Evolutionary conservation across 2,797 vertebrate genomes (phyloP).

Genomic region (Enteromius argenteus): DNA sequence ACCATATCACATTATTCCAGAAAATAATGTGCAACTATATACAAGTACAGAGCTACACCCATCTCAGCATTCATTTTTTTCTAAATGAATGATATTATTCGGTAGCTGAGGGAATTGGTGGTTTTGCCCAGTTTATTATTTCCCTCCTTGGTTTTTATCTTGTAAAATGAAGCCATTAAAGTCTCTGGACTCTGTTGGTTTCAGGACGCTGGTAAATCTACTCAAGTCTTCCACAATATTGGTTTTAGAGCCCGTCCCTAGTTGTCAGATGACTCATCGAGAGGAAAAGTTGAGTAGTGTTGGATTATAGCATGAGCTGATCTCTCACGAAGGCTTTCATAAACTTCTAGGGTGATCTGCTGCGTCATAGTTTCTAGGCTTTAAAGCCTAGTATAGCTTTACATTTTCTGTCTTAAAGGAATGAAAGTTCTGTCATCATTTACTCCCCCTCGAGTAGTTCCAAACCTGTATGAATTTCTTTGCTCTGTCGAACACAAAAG

Average conservation of each 20-base stretch:
- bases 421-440: no score
- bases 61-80: background rate
- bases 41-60: background rate
- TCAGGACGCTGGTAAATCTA: background rate
- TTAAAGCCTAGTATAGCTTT: background rate
- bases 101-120: background rate
- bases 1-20: background rate
- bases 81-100: background rate
- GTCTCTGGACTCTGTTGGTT: background rate
- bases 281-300: conserved; percentile 8
- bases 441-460: no score
- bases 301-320: conserved; percentile 17
- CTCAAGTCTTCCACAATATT: background rate
- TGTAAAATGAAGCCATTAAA: conserved; percentile 1
- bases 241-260: background rate
- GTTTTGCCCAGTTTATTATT: background rate
- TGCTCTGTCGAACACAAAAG: no score
- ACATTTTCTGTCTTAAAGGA: background rate
- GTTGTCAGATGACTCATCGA: conserved; percentile 33
- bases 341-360: background rate
- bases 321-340: conserved; percentile 11
- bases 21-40: background rate
- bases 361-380: background rate
- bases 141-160: background rate
- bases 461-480: no score